Evolutionary conservation across 2,888 invertebrate genomes (phyloP), one percentile per base, ranked within the genome.

Genomic region (Oeneis ivallda): DNA sequence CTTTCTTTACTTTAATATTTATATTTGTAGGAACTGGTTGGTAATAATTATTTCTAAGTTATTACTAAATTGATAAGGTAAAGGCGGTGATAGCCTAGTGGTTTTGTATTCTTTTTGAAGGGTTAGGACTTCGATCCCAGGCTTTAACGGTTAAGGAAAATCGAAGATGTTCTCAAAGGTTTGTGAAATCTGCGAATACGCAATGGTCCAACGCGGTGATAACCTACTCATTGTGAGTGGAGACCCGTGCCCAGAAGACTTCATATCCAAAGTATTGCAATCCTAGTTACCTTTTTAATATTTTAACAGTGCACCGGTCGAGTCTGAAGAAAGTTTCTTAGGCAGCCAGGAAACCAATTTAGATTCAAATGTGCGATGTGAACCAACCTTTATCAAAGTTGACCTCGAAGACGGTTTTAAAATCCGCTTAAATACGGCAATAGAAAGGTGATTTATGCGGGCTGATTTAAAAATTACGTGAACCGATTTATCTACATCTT

Each of bases 401-500:
- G 17, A 47, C 49, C 32, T 47, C 34, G 11, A 15, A 49, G 13
- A 19, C 37, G 17, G 13, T 17, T 49, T 37, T 60, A 60, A 50
- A 52, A 57, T 47, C 50, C 39, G 56, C 34, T 34, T 37, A 49
- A 60, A 50, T 41, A n/a, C 54, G 45, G 56, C 47, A 47, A 45
- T 58, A 64, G 17, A 45, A 58, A 62, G n/a, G 37, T 64, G 66
- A 69, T 69, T 69, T 54, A 66, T 69, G 62, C 10, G 26, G 41
- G n/a, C 19, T 34, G 59, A 65, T 41, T 56, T 67, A 62, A 62
- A 66, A 64, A 65, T 56, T 17, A 67, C 54, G 45, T 52, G 62
- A 26, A 50, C 49, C 9, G 45, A 39, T 47, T 45, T 70, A 71
- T 70, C 70, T 70, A 70, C 64, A 65, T 68, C 71, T 65, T 70